Base-by-base conservation (phyloP, 2,888 invertebrate species). In the Resseliella maxima region DNA sequence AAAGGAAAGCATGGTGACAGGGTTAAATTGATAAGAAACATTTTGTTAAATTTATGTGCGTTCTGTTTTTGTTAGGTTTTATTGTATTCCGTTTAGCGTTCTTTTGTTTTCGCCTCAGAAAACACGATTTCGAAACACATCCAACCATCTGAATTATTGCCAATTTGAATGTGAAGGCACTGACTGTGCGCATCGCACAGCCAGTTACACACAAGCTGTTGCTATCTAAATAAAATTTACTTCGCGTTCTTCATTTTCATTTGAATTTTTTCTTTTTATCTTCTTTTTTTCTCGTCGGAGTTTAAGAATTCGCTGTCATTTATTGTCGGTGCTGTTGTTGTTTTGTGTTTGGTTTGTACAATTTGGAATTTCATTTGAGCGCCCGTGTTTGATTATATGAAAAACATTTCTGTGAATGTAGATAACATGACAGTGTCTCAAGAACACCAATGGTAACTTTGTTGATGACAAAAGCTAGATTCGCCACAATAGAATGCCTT, bases 21-120 rank as follows among this genome's bases (percentile, higher is more conserved):
- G 83, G 83, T 83, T 83, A 83, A 83, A 83, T 83, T 83, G 83
- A 83, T 83, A 83, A 83, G 83, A 83, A 83, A 83, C 83, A 83
- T 38, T 83, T 83, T 83, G 38, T 38, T 38, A 15, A 83, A 83
- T 83, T 83, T 83, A 83, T 83, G 83, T 38, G 83, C 83, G 83
- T 83, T 83, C n/a, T 83, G 83, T 83, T 83, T 38, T 83, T 83
- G 83, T 83, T 83, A 38, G 83, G 3, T 83, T 83, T 83, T 83
- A 83, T 36, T 83, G 83, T 83, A 38, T 83, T 83, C n/a, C 83
- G 83, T 83, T 83, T 83, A 38, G n/a, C 38, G n/a, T 83, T 38
- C 83, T 83, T 38, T 83, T 83, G 31, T 72, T 72, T 72, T 72
- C 72, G 72, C 72, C 72, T 72, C 72, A 72, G 72, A 72, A 72